phyloP scores from a whole-genome alignment of 2,888 invertebrate genomes.

The Pinctada fucata region DNA sequence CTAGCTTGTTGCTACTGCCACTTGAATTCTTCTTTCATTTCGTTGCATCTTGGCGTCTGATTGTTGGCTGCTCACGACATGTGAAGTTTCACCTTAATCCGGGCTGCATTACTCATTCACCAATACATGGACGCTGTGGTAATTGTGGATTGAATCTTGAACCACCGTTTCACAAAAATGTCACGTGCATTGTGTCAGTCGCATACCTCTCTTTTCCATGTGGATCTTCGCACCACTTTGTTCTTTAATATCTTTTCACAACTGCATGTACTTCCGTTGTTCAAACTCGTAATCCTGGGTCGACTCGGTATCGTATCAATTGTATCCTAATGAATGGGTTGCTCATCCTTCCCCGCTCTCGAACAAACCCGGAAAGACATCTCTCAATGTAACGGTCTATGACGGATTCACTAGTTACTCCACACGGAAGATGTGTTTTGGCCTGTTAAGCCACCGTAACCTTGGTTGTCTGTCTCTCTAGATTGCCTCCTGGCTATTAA shows the following conservation, averaged over 20 bases:
- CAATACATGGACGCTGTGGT: conserved; percentile 21
- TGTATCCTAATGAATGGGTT: conserved; percentile 5
- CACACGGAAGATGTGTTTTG: conserved; percentile 26
- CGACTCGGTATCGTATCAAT: conserved; percentile 19
- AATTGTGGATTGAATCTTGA: conserved; percentile 21
- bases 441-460: conserved; percentile 20
- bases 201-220: conserved; percentile 4
- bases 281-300: conserved; percentile 11
- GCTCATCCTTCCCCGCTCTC: conserved; percentile 34
- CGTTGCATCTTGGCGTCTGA: not conserved
- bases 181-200: conserved; percentile 20
- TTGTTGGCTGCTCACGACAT: too few species aligned
- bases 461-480: not conserved
- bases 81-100: not conserved
- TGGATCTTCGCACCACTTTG: conserved; percentile 15
- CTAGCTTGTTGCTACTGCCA: conserved; percentile 23
- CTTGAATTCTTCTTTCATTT: conserved; percentile 20
- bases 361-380: conserved; percentile 10
- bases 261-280: conserved; percentile 25
- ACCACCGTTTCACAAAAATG: conserved; percentile 31
- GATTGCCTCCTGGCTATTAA: conserved; percentile 18
- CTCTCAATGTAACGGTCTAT: conserved; percentile 10
- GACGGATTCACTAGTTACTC: conserved; percentile 15
- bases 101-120: conserved; percentile 14
- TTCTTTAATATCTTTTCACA: conserved; percentile 22